Conservation (phyloP, 1,140 invertebrate genomes). For the Drosophila bipectinata region DNA sequence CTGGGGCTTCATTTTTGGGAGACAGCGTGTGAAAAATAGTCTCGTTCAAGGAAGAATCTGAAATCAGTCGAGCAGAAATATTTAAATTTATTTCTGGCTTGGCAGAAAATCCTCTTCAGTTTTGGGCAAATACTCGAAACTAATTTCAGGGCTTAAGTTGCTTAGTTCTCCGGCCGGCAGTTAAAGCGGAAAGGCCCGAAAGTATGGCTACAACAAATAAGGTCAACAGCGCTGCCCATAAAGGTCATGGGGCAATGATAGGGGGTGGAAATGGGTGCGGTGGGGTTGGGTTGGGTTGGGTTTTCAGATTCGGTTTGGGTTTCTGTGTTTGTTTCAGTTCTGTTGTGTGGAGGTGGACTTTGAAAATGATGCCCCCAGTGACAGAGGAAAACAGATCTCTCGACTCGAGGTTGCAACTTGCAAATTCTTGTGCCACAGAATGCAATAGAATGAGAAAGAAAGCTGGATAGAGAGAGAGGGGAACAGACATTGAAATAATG, state of each 20-base stretch:
- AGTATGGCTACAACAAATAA: slow-evolving; percentile 63
- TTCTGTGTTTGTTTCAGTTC: not conserved
- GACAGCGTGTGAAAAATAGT: slow-evolving; percentile 42
- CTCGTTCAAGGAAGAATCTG: not conserved
- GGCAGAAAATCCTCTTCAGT: slow-evolving; percentile 12
- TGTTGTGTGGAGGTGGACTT: slow-evolving; percentile 8
- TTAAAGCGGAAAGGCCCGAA: slow-evolving; percentile 21
- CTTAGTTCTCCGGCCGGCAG: slow-evolving; percentile 16
- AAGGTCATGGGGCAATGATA: slow-evolving; percentile 70
- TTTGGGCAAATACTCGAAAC: slow-evolving; percentile 57
- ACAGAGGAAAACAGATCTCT: slow-evolving; percentile 52
- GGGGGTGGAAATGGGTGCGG: slow-evolving; percentile 16
- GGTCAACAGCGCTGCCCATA: slow-evolving; percentile 71
- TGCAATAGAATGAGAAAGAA: slow-evolving; percentile 36
- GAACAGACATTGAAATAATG: slow-evolving; percentile 73
- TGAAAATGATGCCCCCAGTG: slow-evolving; percentile 58
- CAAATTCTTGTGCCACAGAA: slow-evolving; percentile 42
- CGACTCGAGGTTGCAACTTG: slow-evolving; percentile 53
- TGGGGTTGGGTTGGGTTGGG: not conserved
- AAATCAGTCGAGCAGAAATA: slow-evolving; percentile 16
- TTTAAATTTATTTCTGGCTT: slow-evolving; percentile 8
- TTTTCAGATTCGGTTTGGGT: not conserved
- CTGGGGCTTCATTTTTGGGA: not conserved
- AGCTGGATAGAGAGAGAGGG: slow-evolving; percentile 31
- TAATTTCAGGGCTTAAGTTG: slow-evolving; percentile 69